A percentile compares a stretch with the other conserved stretches of the same genome.
These are phyloP conservation scores for Pimpla rufipes DNA, from an alignment of 2,888 invertebrate species.

Conservation along the genomic window DNA sequence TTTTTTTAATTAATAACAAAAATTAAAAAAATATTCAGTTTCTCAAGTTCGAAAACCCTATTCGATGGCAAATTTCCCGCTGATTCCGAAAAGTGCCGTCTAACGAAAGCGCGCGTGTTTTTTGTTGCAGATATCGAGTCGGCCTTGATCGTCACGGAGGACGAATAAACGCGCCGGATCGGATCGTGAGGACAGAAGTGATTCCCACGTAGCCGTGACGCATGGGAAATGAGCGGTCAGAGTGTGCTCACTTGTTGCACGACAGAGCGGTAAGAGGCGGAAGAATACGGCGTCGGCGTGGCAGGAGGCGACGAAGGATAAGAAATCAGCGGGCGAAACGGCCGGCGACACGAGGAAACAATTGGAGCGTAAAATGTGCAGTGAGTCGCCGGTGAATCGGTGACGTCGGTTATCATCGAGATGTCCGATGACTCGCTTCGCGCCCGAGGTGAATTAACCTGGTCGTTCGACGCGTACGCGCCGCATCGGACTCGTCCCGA, in stretches of 20 bases:
- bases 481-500: slow-evolving; percentile 8
- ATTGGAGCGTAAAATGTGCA: slow-evolving; percentile 47
- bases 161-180: neutral
- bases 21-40: too few species aligned
- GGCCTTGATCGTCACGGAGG: neutral
- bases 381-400: slow-evolving; percentile 51
- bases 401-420: slow-evolving; percentile 65
- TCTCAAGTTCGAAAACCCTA: too few species aligned
- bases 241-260: slow-evolving; percentile 74
- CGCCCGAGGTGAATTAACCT: slow-evolving; percentile 38
- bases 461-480: slow-evolving; percentile 2
- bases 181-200: slow-evolving; percentile 22
- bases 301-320: slow-evolving; percentile 64
- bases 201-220: slow-evolving; percentile 57
- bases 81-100: too few species aligned
- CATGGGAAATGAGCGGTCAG: slow-evolving; percentile 71
- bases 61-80: too few species aligned
- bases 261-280: slow-evolving; percentile 64
- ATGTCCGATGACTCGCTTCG: slow-evolving; percentile 62
- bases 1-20: too few species aligned
- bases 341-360: too few species aligned
- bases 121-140: slow-evolving; percentile 33
- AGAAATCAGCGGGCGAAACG: slow-evolving; percentile 11
- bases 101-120: too few species aligned
- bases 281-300: slow-evolving; percentile 64